phyloP scores from a whole-genome alignment of 2,888 invertebrate genomes.

The Ethmia dodecea region DNA sequence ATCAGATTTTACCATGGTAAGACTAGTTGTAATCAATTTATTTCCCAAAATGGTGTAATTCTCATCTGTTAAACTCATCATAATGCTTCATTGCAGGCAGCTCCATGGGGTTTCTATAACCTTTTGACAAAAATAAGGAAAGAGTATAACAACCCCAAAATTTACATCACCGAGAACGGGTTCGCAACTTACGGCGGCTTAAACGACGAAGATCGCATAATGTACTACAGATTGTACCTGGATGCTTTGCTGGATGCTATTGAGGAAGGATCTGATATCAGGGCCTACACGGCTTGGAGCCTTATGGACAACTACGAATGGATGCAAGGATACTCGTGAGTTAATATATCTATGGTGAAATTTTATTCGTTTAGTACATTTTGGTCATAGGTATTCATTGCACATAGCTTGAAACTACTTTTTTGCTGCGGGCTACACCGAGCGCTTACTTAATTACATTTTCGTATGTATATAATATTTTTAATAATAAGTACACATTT shows the following conservation, averaged over 20 bases:
- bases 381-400: no score
- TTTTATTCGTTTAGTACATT: no score
- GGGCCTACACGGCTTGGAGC: slow-evolving; percentile 75
- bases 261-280: slow-evolving; percentile 49
- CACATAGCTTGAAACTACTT: no score
- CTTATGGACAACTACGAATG: slow-evolving; percentile 81
- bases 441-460: no score
- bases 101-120: slow-evolving; percentile 74
- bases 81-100: slow-evolving; percentile 14
- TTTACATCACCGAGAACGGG: slow-evolving; percentile 78
- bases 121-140: slow-evolving; percentile 63
- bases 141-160: slow-evolving; percentile 65
- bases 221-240: slow-evolving; percentile 47
- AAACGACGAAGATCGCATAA: slow-evolving; percentile 49
- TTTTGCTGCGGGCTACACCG: no score
- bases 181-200: slow-evolving; percentile 28
- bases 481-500: background rate
- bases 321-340: slow-evolving; percentile 69
- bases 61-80: background rate
- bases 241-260: slow-evolving; percentile 48
- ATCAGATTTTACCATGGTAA: slow-evolving; percentile 18
- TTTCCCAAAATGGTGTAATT: background rate
- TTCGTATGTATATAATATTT: background rate
- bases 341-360: no score
- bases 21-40: background rate